These are phyloP conservation scores for Podargus strigoides DNA, from an alignment of 2,797 vertebrate genomes.

Conservation along the genomic window DNA sequence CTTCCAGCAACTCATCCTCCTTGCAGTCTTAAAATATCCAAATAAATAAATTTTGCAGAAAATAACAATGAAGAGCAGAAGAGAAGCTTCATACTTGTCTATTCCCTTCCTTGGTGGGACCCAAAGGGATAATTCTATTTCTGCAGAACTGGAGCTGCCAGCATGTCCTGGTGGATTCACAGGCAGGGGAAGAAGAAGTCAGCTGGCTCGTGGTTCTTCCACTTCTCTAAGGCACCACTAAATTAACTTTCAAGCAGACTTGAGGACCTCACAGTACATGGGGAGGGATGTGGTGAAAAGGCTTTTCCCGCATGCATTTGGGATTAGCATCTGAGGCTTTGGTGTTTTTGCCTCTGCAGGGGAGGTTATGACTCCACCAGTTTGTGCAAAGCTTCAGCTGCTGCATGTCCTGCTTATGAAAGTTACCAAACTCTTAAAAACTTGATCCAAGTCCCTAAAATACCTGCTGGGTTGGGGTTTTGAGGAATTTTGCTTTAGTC, in stretches of 20 bases:
- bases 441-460: neutral
- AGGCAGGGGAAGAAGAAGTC: neutral
- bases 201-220: fast-evolving
- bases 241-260: neutral
- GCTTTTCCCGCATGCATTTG: neutral
- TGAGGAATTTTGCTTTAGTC: neutral
- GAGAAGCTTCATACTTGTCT: neutral
- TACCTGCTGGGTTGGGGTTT: neutral
- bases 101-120: neutral
- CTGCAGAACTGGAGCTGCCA: neutral
- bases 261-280: neutral
- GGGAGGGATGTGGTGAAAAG: neutral
- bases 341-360: fast-evolving
- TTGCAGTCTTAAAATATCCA: too few species aligned
- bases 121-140: neutral
- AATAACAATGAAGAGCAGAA: neutral
- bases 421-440: neutral
- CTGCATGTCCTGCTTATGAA: neutral
- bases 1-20: neutral
- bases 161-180: too few species aligned
- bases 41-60: too few species aligned
- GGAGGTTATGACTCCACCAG: neutral
- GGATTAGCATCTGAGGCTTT: neutral
- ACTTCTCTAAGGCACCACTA: neutral
- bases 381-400: neutral